These are phyloP conservation scores for Dendrocincla fuliginosa DNA, from an alignment of 2,797 vertebrate species.

Conservation along the genomic window DNA sequence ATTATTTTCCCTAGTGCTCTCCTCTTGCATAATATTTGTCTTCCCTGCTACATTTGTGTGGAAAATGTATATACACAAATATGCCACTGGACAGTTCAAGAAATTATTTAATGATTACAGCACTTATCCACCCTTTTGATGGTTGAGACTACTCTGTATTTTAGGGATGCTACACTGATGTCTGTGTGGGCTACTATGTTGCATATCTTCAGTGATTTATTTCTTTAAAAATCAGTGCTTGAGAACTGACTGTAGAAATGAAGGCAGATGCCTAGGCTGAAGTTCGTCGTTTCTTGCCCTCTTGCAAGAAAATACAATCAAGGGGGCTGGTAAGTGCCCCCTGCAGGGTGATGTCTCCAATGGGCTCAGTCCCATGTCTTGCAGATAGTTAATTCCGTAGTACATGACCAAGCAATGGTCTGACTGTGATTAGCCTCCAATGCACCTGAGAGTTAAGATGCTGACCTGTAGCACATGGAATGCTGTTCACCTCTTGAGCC, in stretches of 20 bases:
- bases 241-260: neutral
- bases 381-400: neutral
- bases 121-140: neutral
- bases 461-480: neutral
- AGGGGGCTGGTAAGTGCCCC: neutral
- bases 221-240: neutral
- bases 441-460: neutral
- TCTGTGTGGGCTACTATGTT: neutral
- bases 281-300: neutral
- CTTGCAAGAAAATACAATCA: neutral
- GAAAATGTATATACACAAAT: neutral
- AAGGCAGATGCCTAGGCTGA: neutral
- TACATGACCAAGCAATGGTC: fast-evolving
- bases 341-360: neutral
- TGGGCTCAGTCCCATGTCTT: neutral
- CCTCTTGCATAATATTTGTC: neutral
- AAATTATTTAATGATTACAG: neutral
- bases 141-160: neutral
- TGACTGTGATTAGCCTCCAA: neutral
- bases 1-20: neutral
- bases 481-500: neutral
- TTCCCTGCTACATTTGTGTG: neutral
- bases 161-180: neutral
- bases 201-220: neutral
- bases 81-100: neutral